Evolutionary conservation across 1,140 invertebrate genomes (phyloP), one percentile per base, ranked within the genome.

Genomic region (Ceratosolen solmsi): DNA sequence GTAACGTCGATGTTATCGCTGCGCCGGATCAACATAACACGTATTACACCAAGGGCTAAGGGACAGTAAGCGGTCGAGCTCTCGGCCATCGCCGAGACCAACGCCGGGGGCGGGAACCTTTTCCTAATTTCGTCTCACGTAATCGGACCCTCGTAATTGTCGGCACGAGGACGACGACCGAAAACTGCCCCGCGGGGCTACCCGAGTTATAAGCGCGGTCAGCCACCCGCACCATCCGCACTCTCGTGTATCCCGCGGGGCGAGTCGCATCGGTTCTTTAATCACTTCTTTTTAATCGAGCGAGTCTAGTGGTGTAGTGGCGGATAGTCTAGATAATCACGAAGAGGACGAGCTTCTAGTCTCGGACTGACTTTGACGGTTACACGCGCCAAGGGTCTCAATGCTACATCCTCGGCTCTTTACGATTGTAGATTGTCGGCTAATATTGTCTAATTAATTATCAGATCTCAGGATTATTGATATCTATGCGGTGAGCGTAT

Each of bases 61-160:
- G 51, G 51, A 4, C 20, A 54, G 51, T 54, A 54, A 54, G 51
- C 20, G 20, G 51, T 15, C 11, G 51, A n/a, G n/a, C n/a, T 46
- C 20, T 54, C 20, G 54, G 27, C 54, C 4, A 38, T n/a, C 8
- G 2, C 17, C n/a, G 33, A 60, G 17, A 4, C 27, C 9, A 30
- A 54, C 1, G 75, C 38, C 58, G 75, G 25, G 13, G 8, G 25
- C 58, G 36, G 30, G 56, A 49, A 49, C 41, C 79, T 83, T 75
- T 78, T 84, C 79, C 36, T 72, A 80, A 77, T 83, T 83, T 82
- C 81, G 81, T 73, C 75, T 82, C 81, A 82, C 81, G 81, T 82
- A 82, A 86, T 84, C 86, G 86, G 87, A 89, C 88, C 89, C 89
- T 88, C 87, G 84, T 89, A 89, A 91, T 91, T 89, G 90, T 89